Evolutionary conservation across 64 coral and sea anemone species (phyloP).

Genomic region (Actinia equina): DNA sequence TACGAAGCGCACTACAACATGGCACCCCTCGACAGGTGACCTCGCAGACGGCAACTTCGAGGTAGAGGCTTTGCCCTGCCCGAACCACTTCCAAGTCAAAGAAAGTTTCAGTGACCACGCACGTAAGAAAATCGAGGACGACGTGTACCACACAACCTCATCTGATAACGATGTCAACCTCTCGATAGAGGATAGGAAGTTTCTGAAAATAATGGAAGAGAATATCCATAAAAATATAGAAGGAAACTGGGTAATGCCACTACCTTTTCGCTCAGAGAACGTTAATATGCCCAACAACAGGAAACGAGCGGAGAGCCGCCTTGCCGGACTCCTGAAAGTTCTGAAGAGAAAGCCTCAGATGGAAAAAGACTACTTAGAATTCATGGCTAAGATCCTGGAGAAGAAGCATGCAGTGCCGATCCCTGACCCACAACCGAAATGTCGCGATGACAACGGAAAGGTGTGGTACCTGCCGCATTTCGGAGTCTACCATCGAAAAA

Average conservation of each 20-base stretch:
- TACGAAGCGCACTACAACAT: background rate
- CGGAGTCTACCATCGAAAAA: conserved; percentile 23
- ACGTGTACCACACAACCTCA: conserved; percentile 12
- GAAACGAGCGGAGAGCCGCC: conserved; percentile 19
- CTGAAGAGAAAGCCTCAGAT: conserved; percentile 50
- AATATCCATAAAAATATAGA: conserved; percentile 25
- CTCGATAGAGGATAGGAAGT: conserved; percentile 21
- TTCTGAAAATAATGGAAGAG: conserved; percentile 45
- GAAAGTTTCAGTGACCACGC: background rate
- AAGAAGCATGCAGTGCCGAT: conserved; percentile 32
- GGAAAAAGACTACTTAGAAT: conserved; percentile 46
- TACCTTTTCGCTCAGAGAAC: conserved; percentile 39
- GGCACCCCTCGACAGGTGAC: background rate
- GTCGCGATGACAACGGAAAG: background rate
- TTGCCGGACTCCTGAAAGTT: background rate
- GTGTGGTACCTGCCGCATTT: conserved; percentile 33
- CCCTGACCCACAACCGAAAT: background rate
- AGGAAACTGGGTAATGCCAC: conserved; percentile 71
- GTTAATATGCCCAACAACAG: conserved; percentile 51
- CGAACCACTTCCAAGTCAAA: background rate
- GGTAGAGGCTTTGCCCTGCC: background rate
- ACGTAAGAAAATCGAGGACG: background rate
- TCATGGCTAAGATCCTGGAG: conserved; percentile 33
- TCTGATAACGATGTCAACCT: conserved; percentile 38
- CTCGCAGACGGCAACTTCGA: background rate